Conservation (phyloP, 1,140 invertebrate species). For the Nomia melanderi region DNA sequence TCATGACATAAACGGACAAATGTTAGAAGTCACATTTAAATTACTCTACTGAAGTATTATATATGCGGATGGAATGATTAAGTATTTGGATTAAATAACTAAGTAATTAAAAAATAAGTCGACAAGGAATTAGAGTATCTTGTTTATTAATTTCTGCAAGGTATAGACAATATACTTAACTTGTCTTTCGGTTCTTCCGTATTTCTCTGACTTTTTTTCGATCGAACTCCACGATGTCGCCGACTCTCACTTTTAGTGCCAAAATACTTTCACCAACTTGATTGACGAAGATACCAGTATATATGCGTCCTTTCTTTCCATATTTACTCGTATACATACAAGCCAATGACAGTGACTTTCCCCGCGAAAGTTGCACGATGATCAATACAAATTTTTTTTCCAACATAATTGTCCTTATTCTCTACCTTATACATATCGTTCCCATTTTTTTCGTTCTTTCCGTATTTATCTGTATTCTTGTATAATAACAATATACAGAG, state of each 20-base stretch:
- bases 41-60: no score
- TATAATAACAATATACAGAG: no score
- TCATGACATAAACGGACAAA: no score
- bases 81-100: no score
- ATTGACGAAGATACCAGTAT: slow-evolving; percentile 30
- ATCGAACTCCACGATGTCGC: slow-evolving; percentile 27
- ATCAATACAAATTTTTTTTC: slow-evolving; percentile 35
- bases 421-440: no score
- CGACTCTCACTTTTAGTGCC: slow-evolving; percentile 65
- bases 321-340: slow-evolving; percentile 25
- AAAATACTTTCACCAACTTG: slow-evolving; percentile 66
- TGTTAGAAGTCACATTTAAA: no score
- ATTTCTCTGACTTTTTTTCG: slow-evolving; percentile 16
- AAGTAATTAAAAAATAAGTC: no score
- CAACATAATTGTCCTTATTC: not conserved
- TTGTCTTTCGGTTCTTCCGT: slow-evolving; percentile 22
- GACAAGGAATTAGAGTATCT: no score
- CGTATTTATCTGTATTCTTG: no score
- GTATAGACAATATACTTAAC: not conserved
- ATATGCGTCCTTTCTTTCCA: slow-evolving; percentile 34
- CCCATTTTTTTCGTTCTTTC: no score
- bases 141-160: not conserved
- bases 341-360: slow-evolving; percentile 58
- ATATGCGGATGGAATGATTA: no score
- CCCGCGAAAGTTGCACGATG: slow-evolving; percentile 47